Conservation (phyloP, 2,797 vertebrate genomes). For the Lacerta viridis region DNA sequence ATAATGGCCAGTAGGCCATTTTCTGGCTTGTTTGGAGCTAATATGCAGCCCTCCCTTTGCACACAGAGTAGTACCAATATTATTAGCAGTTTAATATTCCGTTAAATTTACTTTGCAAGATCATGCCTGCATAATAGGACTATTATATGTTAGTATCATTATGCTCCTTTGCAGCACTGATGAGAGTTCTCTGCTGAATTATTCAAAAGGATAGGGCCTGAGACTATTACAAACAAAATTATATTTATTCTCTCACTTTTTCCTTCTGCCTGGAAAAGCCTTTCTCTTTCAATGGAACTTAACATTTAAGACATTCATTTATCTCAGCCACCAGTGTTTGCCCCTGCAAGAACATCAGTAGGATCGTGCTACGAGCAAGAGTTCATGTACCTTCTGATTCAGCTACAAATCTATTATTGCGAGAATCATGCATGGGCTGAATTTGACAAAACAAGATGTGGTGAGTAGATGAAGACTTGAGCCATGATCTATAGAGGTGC, state of each 20-base stretch:
- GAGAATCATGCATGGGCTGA: not conserved
- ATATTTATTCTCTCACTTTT: conserved; percentile 17
- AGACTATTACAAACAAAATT: conserved; percentile 51
- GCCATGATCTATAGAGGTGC: not conserved
- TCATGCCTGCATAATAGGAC: conserved; percentile 18
- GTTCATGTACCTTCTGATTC: conserved; percentile 16
- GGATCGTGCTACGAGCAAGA: conserved; percentile 31
- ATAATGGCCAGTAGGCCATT: not conserved
- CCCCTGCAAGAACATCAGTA: conserved; percentile 22
- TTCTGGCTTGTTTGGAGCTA: not conserved
- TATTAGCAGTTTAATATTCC: conserved; percentile 21
- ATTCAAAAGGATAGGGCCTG: conserved; percentile 49
- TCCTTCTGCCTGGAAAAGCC: conserved; percentile 62
- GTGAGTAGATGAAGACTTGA: not conserved
- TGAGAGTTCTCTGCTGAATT: conserved; percentile 52
- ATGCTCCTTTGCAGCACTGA: conserved; percentile 42
- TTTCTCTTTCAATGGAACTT: conserved; percentile 61
- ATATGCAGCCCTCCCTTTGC: not conserved
- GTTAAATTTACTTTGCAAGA: conserved; percentile 32
- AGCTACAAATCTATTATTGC: conserved; percentile 17
- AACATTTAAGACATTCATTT: conserved; percentile 58
- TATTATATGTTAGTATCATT: conserved; percentile 47
- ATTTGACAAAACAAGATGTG: not conserved
- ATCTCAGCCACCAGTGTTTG: conserved; percentile 45
- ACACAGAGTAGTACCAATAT: not conserved